Evolutionary conservation across 1,140 invertebrate genomes (phyloP), one percentile per base, ranked within the genome.

Genomic region (Lamellibrachia luymesi): DNA sequence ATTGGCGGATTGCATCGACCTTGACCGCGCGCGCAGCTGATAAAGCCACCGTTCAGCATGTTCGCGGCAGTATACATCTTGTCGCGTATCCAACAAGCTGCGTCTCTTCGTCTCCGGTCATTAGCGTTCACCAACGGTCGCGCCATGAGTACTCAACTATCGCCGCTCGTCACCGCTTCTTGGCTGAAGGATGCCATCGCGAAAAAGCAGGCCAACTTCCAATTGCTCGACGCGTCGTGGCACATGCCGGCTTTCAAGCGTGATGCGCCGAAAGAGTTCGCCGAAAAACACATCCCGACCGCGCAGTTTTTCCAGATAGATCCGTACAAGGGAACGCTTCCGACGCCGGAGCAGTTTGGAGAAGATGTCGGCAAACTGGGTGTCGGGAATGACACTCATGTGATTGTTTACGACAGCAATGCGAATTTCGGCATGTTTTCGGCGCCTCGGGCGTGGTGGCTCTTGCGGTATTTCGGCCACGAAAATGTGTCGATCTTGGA

Each of bases 371-470:
- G 95, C 51, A 94, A 94, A 50, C 90, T 96, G 25, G 96, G 96
- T 6, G 95, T 96, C n/a, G 93, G 93, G 80, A 95, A 95, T 92
- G 91, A 95, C 22, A 95, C 95, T 1, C 95, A 95, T 93, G 95
- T 96, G 91, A 93, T 96, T 92, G 95, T 96, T 13, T 96, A 96
- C 94, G 95, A 96, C 92, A 95, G 94, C 50, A 95, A 95, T 93
- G 93, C 94, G 51, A 93, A 94, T 22, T 94, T 94, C 93, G 95
- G 95, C 1, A 64, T 96, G 13, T 96, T 96, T 92, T 95, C 95
- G 17, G 95, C 95, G 7, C 95, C 94, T 25, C 92, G 96, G 90
- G 95, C 95, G 90, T 96, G 96, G 96, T 96, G 95, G 95, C 95
- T 94, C 52, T 96, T 96, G 92, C 93, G 94, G 92, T 93, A 95